Evolutionary conservation across 2,888 invertebrate genomes (phyloP).

Genomic region (Spicauda simplicius): DNA sequence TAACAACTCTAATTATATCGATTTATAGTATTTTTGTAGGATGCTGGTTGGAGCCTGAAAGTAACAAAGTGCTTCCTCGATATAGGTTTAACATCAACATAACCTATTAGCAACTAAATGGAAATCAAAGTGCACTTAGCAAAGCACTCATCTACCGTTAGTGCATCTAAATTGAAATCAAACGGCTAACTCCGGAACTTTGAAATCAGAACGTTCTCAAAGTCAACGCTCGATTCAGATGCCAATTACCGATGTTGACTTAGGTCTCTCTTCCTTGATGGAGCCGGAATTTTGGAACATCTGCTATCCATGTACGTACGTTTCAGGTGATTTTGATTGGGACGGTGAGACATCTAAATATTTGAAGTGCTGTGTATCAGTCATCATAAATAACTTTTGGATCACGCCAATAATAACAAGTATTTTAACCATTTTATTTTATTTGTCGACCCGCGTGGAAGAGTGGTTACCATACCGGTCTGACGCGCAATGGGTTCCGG

Average conservation of each 20-base stretch:
- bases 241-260: conserved; percentile 61
- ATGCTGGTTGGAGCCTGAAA: neutral
- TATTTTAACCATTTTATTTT: too few relatives aligned
- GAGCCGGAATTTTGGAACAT: conserved; percentile 32
- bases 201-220: conserved; percentile 50
- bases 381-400: too few relatives aligned
- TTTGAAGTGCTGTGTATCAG: too few relatives aligned
- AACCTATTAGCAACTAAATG: conserved; percentile 19
- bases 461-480: too few relatives aligned
- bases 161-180: conserved; percentile 52
- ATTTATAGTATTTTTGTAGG: too few relatives aligned
- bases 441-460: too few relatives aligned
- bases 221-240: conserved; percentile 41
- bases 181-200: conserved; percentile 48
- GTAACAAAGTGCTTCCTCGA: neutral
- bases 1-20: too few relatives aligned
- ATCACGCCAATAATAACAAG: too few relatives aligned
- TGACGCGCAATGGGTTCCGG: too few relatives aligned
- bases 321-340: neutral
- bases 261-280: conserved; percentile 48
- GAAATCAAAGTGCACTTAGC: conserved; percentile 30
- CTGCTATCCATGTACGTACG: conserved; percentile 2
- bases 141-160: conserved; percentile 39
- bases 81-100: neutral
- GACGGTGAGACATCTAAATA: neutral